Evolutionary conservation across 2,888 invertebrate species (phyloP).

Genomic region (Eupelmus urozonus): DNA sequence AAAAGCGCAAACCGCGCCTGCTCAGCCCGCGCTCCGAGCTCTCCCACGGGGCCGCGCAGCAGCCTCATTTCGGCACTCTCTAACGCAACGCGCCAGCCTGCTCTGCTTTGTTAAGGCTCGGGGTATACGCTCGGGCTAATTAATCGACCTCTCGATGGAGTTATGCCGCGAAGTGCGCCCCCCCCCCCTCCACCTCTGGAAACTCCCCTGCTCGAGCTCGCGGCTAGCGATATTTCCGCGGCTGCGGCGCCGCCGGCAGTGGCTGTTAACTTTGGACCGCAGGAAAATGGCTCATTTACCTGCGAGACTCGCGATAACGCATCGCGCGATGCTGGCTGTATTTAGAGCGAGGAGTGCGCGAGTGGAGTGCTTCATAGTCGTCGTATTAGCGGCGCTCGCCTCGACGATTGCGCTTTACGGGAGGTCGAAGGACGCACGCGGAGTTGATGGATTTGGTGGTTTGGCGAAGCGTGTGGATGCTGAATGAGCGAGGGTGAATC

Average conservation of each 20-base stretch:
- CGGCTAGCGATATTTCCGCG: background rate
- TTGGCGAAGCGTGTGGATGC: too few relatives aligned
- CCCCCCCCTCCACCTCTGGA: conserved; percentile 57
- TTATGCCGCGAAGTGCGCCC: conserved; percentile 30
- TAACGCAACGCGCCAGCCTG: background rate
- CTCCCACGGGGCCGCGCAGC: background rate
- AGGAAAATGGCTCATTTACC: conserved; percentile 14
- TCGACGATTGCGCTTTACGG: too few relatives aligned
- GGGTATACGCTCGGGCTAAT: conserved; percentile 62
- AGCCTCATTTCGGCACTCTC: background rate
- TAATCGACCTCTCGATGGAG: conserved; percentile 60
- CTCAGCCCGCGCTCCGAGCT: too few relatives aligned
- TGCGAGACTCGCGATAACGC: too few relatives aligned
- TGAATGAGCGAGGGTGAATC: too few relatives aligned
- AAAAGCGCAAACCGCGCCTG: too few relatives aligned
- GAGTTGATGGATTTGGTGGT: too few relatives aligned
- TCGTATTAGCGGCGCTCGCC: too few relatives aligned
- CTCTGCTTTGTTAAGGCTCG: conserved; percentile 56
- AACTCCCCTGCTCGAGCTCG: conserved; percentile 58
- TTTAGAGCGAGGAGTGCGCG: too few relatives aligned
- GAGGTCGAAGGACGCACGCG: too few relatives aligned
- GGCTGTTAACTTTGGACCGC: background rate
- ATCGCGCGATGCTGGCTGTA: too few relatives aligned
- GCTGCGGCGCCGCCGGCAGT: background rate
- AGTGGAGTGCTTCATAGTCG: too few relatives aligned